A percentile compares a stretch with the other conserved stretches of the same genome.
Evolutionary conservation across 1,140 invertebrate species (phyloP).

Genomic region (Drosophila sturtevanti): DNA sequence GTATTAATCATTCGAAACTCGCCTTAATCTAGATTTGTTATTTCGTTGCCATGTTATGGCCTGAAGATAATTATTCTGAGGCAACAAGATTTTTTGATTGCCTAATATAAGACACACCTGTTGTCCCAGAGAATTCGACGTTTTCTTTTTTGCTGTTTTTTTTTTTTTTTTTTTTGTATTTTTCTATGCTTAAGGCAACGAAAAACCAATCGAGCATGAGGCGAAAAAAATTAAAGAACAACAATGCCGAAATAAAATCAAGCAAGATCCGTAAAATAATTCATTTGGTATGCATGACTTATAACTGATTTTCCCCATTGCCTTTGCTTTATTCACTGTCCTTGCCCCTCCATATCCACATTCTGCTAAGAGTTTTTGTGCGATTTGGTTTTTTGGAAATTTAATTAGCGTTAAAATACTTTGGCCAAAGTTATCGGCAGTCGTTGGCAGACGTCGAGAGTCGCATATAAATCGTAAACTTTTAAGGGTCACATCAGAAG

Average conservation of each 20-base stretch:
- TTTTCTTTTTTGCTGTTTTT: slow-evolving; percentile 21
- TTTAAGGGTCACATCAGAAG: slow-evolving; percentile 57
- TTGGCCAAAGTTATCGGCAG: slow-evolving; percentile 43
- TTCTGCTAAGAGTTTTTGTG: neutral
- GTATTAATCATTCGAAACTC: neutral
- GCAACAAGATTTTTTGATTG: slow-evolving; percentile 58
- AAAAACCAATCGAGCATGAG: slow-evolving; percentile 54
- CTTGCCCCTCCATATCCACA: neutral
- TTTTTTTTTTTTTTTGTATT: neutral
- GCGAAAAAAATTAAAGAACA: slow-evolving; percentile 75
- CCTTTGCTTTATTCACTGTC: neutral
- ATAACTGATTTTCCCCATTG: slow-evolving; percentile 22
- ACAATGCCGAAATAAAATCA: slow-evolving; percentile 48
- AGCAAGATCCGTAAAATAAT: slow-evolving; percentile 30
- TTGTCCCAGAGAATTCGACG: slow-evolving; percentile 29
- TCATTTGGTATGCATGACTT: slow-evolving; percentile 73
- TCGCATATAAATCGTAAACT: slow-evolving; percentile 64
- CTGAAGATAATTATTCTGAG: slow-evolving; percentile 50
- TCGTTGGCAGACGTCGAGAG: slow-evolving; percentile 27
- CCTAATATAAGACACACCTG: slow-evolving; percentile 41
- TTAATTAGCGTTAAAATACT: slow-evolving; percentile 73
- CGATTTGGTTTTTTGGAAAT: slow-evolving; percentile 49
- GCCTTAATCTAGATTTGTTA: neutral
- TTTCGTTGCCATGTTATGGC: slow-evolving; percentile 27
- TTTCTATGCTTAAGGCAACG: slow-evolving; percentile 4